Conservation (phyloP, 2,113 vertebrate species). For the Mellivora capensis region DNA sequence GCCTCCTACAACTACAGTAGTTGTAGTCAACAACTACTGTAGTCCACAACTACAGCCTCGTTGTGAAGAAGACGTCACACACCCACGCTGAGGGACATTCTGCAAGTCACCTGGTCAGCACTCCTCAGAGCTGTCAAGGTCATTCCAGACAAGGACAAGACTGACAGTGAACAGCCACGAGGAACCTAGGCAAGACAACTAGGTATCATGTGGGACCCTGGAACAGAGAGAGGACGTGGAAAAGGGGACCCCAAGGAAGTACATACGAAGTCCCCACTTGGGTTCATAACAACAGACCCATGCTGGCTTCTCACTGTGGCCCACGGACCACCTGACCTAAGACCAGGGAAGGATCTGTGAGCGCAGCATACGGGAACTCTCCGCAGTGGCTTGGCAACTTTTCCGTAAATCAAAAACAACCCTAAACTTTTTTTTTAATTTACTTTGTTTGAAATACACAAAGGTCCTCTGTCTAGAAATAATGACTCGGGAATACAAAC, state of each 20-base stretch:
- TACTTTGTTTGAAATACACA: neutral
- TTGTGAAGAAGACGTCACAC: neutral
- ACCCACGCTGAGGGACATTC: neutral
- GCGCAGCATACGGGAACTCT: fast-evolving
- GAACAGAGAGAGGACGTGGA: fast-evolving
- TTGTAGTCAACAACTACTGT: too few species aligned
- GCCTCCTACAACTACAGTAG: too few species aligned
- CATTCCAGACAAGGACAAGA: neutral
- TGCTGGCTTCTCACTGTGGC: neutral
- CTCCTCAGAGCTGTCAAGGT: neutral
- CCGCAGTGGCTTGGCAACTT: neutral
- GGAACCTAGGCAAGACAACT: neutral
- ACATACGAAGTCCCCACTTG: fast-evolving
- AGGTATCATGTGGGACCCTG: fast-evolving
- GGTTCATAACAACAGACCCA: fast-evolving
- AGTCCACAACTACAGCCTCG: too few species aligned
- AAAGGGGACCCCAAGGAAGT: too few species aligned
- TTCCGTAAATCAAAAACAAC: neutral
- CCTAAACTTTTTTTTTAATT: neutral
- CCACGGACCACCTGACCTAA: fast-evolving
- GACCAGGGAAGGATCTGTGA: fast-evolving
- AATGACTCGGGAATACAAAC: neutral
- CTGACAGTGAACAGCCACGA: neutral
- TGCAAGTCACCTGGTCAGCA: neutral
- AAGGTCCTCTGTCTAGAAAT: neutral